Conservation (phyloP, 2,113 vertebrate genomes). For the Rallus limicola region DNA sequence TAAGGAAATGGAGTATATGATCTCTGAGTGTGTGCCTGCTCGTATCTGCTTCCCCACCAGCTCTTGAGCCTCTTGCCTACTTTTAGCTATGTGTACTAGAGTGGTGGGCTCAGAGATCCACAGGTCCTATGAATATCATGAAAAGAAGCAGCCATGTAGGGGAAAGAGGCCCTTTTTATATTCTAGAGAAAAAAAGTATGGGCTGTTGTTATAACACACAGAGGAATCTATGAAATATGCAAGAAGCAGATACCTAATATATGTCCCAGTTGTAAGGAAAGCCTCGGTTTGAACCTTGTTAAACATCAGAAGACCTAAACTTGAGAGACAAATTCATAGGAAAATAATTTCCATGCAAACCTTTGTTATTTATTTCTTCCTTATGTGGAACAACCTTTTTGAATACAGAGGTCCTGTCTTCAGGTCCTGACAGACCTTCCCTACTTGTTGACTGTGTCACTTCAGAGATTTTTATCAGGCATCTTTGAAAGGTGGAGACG, state of each 20-base stretch:
- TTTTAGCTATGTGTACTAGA: background rate
- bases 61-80: background rate
- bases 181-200: background rate
- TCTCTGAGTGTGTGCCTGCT: background rate
- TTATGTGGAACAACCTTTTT: background rate
- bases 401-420: background rate
- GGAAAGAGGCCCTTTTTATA: background rate
- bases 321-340: background rate
- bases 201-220: background rate
- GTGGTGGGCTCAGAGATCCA: background rate
- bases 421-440: background rate
- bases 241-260: background rate
- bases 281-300: background rate
- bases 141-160: background rate
- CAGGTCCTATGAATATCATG: background rate
- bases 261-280: background rate
- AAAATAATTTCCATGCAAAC: background rate
- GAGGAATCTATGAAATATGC: background rate
- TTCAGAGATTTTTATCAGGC: background rate
- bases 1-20: background rate
- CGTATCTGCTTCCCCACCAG: background rate
- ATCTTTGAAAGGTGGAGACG: background rate
- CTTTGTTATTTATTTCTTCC: background rate
- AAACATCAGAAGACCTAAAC: background rate
- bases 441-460: background rate